Conservation (phyloP, 2,888 invertebrate species). For the Diaprepes abbreviatus region DNA sequence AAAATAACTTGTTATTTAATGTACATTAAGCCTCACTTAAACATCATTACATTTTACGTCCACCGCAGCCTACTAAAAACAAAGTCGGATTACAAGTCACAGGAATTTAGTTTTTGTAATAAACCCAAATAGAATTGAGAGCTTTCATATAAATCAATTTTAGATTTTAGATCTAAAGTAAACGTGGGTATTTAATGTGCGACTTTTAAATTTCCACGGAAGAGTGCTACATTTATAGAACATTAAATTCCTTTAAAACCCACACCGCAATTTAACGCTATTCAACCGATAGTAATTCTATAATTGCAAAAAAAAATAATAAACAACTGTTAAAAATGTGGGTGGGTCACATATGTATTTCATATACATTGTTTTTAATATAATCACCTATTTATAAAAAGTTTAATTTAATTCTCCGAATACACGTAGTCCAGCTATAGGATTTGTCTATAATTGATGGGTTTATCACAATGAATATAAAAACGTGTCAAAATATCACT, state of each 20-base stretch:
- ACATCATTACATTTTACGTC: neutral
- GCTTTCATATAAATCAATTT: slow-evolving; percentile 33
- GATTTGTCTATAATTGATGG: no score
- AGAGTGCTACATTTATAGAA: neutral
- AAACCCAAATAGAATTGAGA: slow-evolving; percentile 25
- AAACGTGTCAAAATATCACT: no score
- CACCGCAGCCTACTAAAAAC: neutral
- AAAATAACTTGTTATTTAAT: neutral
- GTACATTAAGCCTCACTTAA: neutral
- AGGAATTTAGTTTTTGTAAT: slow-evolving; percentile 26
- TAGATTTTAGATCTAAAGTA: slow-evolving; percentile 15
- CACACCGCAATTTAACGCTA: neutral
- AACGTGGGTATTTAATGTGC: slow-evolving; percentile 27
- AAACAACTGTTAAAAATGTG: neutral
- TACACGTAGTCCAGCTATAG: no score
- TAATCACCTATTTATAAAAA: no score
- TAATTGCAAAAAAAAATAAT: neutral
- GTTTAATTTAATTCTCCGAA: no score
- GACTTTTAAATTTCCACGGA: slow-evolving; percentile 17
- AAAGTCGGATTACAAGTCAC: slow-evolving; percentile 4
- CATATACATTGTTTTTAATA: no score
- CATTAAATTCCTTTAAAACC: slow-evolving; percentile 6
- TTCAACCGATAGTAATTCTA: neutral
- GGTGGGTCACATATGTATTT: no score
- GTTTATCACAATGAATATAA: no score